Percentiles rank a stretch among this genome's conserved stretches.
Evolutionary conservation across 1,140 invertebrate species (phyloP).

Genomic region (Heterodera schachtii): DNA sequence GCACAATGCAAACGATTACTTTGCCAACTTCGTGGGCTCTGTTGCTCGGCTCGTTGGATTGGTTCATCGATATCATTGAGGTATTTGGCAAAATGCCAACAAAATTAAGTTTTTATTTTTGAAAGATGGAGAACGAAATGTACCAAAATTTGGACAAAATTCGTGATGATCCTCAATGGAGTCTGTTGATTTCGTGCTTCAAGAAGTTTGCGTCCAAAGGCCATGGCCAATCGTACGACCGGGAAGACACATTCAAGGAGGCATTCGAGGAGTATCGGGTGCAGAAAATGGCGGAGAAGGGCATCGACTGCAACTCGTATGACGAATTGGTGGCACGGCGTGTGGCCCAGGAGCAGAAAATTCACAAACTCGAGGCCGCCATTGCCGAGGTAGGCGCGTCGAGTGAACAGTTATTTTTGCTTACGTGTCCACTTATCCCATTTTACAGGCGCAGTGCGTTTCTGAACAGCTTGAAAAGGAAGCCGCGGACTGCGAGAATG

Average conservation of each 20-base stretch:
- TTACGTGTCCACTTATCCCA: too few relatives aligned
- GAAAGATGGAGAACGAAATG: background rate
- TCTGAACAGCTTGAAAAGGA: conserved; percentile 9
- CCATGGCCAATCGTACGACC: background rate
- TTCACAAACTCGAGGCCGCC: conserved; percentile 7
- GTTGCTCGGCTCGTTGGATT: conserved; percentile 33
- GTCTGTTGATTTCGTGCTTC: conserved; percentile 29
- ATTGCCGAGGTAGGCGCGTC: conserved; percentile 8
- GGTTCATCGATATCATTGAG: conserved; percentile 35
- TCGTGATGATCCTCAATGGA: conserved; percentile 26
- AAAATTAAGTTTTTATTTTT: background rate
- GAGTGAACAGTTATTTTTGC: too few relatives aligned
- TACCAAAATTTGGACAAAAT: conserved; percentile 13
- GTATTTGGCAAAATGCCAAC: background rate
- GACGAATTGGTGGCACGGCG: conserved; percentile 12
- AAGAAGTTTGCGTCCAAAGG: conserved; percentile 11
- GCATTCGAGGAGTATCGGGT: conserved; percentile 26
- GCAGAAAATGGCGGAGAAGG: background rate
- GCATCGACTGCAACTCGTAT: conserved; percentile 10
- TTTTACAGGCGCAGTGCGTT: conserved; percentile 20
- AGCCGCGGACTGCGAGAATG: conserved; percentile 2
- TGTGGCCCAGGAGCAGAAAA: conserved; percentile 16
- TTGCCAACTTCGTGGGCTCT: conserved; percentile 29
- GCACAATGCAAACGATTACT: conserved; percentile 42
- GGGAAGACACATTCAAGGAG: background rate